These are phyloP conservation scores for Hermaeophaga mercurialis DNA, from an alignment of 2,888 invertebrate genomes.

Conservation along the genomic window DNA sequence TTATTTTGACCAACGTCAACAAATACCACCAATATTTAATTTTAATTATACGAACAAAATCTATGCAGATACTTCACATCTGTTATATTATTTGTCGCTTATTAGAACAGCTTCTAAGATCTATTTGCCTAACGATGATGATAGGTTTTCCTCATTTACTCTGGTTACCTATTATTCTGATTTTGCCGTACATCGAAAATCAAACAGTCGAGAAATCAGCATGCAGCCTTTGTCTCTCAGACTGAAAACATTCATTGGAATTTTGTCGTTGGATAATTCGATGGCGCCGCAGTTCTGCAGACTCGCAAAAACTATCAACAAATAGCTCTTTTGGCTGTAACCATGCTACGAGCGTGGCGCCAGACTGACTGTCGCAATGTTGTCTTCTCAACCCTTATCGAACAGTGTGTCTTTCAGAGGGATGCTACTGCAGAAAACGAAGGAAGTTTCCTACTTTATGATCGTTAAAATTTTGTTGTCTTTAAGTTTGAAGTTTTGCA, in stretches of 20 bases:
- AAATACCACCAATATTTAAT: too few species aligned
- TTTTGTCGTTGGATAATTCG: slow-evolving; percentile 26
- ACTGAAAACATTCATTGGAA: slow-evolving; percentile 13
- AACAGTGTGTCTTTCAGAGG: background rate
- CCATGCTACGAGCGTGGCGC: slow-evolving; percentile 29
- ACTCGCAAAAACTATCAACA: slow-evolving; percentile 41
- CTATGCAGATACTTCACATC: too few species aligned
- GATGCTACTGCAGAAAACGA: background rate
- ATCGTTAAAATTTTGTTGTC: too few species aligned
- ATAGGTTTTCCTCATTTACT: too few species aligned
- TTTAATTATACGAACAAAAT: too few species aligned
- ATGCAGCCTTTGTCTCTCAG: slow-evolving; percentile 8
- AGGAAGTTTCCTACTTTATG: background rate
- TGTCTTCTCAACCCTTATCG: slow-evolving; percentile 20
- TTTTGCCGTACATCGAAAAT: slow-evolving; percentile 15
- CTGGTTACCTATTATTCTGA: too few species aligned
- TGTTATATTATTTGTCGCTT: too few species aligned
- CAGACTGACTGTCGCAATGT: slow-evolving; percentile 35
- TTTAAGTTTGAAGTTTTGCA: too few species aligned
- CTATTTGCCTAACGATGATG: too few species aligned
- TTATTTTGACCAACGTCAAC: too few species aligned
- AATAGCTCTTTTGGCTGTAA: slow-evolving; percentile 34
- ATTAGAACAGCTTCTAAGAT: too few species aligned
- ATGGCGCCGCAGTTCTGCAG: slow-evolving; percentile 37
- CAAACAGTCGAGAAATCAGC: slow-evolving; percentile 14